Conservation (phyloP, 2,113 vertebrate genomes). For the Rhinolophus sinicus region DNA sequence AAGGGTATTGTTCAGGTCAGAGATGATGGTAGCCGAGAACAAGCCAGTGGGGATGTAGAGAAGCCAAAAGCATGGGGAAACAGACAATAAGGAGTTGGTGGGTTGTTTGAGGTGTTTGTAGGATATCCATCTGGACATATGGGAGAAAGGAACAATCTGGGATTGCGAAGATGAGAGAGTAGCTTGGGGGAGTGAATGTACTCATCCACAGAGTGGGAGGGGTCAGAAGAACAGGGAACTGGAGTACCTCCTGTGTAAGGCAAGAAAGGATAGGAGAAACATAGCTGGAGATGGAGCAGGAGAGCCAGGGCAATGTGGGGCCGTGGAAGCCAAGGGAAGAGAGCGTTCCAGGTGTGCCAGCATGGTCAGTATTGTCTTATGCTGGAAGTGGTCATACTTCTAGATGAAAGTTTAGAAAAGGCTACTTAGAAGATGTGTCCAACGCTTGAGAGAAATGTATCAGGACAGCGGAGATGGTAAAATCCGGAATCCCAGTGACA, state of each 20-base stretch:
- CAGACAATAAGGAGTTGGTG: background rate
- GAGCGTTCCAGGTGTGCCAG: background rate
- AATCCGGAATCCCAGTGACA: background rate
- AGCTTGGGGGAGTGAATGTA: no score
- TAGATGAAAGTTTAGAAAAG: background rate
- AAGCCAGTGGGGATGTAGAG: background rate
- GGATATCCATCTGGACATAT: accelerated
- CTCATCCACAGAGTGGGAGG: background rate
- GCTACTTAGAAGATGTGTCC: background rate
- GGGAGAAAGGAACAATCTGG: background rate
- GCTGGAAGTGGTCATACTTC: background rate
- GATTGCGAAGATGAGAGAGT: background rate
- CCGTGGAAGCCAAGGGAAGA: background rate
- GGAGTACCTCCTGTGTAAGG: accelerated
- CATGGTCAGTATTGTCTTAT: background rate
- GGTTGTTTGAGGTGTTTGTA: background rate
- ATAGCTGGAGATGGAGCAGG: background rate
- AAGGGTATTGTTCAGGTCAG: background rate
- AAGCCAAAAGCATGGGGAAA: background rate
- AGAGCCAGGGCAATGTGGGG: background rate
- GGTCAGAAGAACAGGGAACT: background rate
- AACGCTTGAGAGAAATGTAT: background rate
- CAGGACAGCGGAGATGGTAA: background rate
- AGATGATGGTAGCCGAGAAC: no score
- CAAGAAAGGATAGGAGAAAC: background rate